Base-by-base conservation (phyloP, 2,113 vertebrate genomes). In the Prunella fulvescens region DNA sequence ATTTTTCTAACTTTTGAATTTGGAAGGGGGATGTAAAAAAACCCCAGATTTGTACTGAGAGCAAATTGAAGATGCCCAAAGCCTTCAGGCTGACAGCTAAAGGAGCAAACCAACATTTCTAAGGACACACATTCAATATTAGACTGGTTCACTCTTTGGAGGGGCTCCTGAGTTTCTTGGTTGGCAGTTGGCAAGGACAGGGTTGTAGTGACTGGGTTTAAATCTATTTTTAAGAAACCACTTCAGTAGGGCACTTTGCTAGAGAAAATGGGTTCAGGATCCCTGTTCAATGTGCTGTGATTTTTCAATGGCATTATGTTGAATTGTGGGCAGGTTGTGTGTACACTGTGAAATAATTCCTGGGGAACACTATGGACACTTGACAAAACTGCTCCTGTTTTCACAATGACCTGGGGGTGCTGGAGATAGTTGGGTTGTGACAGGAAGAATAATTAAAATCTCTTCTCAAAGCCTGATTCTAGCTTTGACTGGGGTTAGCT, bases 121-220 rank as follows among this genome's bases (percentile, higher is more conserved):
- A 6, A 76, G 29, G 44, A 42, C 26, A 29, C 20, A 14, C 19
- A 37, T 67, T 51, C 31, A 19, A 1, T 25, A 0, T 45, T 22
- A 10, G 7, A 3, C 48, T 42, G 4, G 1, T 2, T 70, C 23
- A 1, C 18, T 23, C 45, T 47, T 44, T 19, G 20, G n/a, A 26
- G 44, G 19, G 12, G 14, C 25, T 80, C 19, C 33, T 77, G 51
- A 22, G 16, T 71, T 28, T 42, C 74, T 45, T 33, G 39, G 16
- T 35, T 25, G 73, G 50, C 40, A 37, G 9, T 12, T 66, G 35
- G 26, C 33, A 70, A 47, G 35, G 39, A 60, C 24, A 65, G 44
- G 25, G 11, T 37, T 67, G 10, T 5, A 8, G 47, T 48, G 33
- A 71, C 17, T 26, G 18, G 11, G 6, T 54, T 92, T 11, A 47